Evolutionary conservation across 2,888 invertebrate genomes (phyloP).

Genomic region (Cephus nigrinus): DNA sequence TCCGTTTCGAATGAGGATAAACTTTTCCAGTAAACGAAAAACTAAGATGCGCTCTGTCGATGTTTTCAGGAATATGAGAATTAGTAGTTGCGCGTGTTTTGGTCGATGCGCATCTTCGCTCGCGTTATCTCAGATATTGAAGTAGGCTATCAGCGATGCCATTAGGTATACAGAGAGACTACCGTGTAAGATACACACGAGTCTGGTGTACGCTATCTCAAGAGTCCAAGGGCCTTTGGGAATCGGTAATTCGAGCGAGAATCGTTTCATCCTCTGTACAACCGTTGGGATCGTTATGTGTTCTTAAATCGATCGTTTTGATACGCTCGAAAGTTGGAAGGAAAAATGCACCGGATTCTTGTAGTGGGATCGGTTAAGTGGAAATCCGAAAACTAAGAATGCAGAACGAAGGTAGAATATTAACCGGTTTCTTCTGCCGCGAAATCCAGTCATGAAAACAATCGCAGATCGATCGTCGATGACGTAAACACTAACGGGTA

Average conservation of each 20-base stretch:
- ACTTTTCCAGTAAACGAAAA: background rate
- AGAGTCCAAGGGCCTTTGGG: slow-evolving; percentile 10
- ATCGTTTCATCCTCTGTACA: background rate
- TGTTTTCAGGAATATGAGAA: background rate
- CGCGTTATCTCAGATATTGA: slow-evolving; percentile 39
- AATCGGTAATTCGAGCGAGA: background rate
- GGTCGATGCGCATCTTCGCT: slow-evolving; percentile 11
- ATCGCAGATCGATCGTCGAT: background rate
- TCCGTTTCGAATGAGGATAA: background rate
- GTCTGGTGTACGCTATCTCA: slow-evolving; percentile 20
- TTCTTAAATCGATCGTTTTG: background rate
- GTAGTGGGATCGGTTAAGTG: background rate
- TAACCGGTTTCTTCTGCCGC: background rate
- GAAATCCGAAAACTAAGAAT: background rate
- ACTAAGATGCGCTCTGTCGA: background rate
- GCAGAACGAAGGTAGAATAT: background rate
- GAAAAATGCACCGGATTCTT: background rate
- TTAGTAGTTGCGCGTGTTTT: background rate
- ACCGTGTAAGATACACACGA: slow-evolving; percentile 8
- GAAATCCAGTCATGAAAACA: background rate
- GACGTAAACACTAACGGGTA: background rate
- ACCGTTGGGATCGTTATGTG: background rate
- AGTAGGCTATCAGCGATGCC: slow-evolving; percentile 47
- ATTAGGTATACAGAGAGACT: slow-evolving; percentile 35
- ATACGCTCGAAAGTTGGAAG: background rate